Base-by-base conservation (phyloP, 1,140 invertebrate species). In the Diabrotica undecimpunctata region DNA sequence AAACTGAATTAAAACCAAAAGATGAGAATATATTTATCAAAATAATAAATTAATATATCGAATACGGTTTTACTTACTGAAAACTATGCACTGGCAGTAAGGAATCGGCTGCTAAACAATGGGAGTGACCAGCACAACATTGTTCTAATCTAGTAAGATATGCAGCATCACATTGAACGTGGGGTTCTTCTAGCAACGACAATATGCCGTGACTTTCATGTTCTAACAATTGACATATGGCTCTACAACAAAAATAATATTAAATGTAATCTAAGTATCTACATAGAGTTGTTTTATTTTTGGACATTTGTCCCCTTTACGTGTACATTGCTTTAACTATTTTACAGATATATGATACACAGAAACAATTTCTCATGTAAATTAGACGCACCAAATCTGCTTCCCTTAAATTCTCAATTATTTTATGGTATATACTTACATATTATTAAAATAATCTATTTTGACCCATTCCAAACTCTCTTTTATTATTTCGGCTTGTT, bases 401-500 rank as follows among this genome's bases (percentile, higher is more conserved):
- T n/a, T n/a, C n/a, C n/a, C n/a, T n/a, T n/a, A n/a, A n/a, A n/a
- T n/a, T n/a, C n/a, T n/a, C n/a, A n/a, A n/a, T n/a, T n/a, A n/a
- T n/a, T n/a, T n/a, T n/a, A n/a, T n/a, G n/a, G 25, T 25, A 25
- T 25, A 25, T 25, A 73, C 71, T 69, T 69, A 78, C 75, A 75
- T 84, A 79, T 92, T 93, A 80, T 92, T 88, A 72, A 82, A 85
- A 76, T 82, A 87, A 70, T 87, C 84, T 46, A 89, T 82, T 65
- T 80, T 81, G 10, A 82, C 81, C 89, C 89, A 91, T 66, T 90
- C 86, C 55, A 91, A 77, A 3, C 87, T 87, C 72, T 95, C 93
- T 55, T 85, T 83, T 66, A 88, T 81, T 77, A 93, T 94, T 74
- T 94, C 90, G 72, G 94, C 93, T 79, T 95, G 94, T 79, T 93